Evolutionary conservation across 2,113 vertebrate species (phyloP).

Genomic region (Rhinopomastus cyanomelas): DNA sequence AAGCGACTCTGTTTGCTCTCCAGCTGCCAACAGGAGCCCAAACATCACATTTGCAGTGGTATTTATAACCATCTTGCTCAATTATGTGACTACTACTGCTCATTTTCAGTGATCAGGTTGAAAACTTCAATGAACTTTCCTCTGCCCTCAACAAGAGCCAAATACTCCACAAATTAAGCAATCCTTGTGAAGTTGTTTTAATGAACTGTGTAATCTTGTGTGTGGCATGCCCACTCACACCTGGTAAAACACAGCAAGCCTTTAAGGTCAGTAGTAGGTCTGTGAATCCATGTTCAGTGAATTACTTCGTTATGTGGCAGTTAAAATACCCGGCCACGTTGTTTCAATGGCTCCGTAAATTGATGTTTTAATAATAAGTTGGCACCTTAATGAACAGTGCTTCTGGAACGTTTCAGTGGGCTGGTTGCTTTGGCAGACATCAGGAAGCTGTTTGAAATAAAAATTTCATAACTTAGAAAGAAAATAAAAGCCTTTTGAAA

Average conservation of each 20-base stretch:
- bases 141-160: neutral
- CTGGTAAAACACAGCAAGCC: neutral
- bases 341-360: neutral
- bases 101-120: neutral
- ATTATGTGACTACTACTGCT: neutral
- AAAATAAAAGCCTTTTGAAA: neutral
- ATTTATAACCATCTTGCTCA: neutral
- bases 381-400: neutral
- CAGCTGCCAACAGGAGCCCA: neutral
- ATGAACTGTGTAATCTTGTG: neutral
- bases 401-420: neutral
- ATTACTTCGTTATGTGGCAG: neutral
- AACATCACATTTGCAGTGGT: neutral
- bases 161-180: neutral
- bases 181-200: neutral
- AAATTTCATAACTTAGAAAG: neutral
- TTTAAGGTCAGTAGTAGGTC: neutral
- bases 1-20: neutral
- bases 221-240: neutral
- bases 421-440: neutral
- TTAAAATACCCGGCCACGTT: neutral
- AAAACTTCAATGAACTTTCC: neutral
- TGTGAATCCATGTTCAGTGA: neutral
- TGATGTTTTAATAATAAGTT: neutral
- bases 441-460: neutral